These are phyloP conservation scores for Pseudomyrmex dendroicus DNA, from an alignment of 1,140 invertebrate species.

Conservation along the genomic window DNA sequence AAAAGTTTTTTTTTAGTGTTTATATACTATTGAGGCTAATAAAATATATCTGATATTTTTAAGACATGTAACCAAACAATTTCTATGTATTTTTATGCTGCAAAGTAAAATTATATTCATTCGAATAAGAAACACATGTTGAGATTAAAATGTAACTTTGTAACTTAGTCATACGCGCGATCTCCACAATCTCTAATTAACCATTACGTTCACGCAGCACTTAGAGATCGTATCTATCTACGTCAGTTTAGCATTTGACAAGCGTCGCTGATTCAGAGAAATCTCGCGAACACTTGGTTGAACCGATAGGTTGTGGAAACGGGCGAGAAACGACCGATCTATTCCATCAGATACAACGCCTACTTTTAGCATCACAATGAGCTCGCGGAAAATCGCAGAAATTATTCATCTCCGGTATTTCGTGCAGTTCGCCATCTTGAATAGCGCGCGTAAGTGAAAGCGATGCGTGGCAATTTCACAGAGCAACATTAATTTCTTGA, in stretches of 20 bases:
- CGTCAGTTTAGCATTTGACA: constrained; percentile 25
- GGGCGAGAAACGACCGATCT: constrained; percentile 6
- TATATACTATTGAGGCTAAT: background rate
- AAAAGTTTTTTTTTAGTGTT: background rate
- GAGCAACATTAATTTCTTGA: constrained; percentile 58
- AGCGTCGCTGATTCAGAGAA: constrained; percentile 9
- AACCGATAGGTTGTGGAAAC: background rate
- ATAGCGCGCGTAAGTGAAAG: constrained; percentile 48
- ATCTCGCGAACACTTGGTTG: background rate
- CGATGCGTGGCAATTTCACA: constrained; percentile 26
- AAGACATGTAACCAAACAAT: background rate
- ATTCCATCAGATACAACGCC: constrained; percentile 17
- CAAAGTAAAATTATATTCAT: background rate
- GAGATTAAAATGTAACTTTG: background rate
- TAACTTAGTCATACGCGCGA: background rate
- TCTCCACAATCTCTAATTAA: background rate
- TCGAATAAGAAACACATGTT: background rate
- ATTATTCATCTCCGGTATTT: constrained; percentile 52
- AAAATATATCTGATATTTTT: background rate
- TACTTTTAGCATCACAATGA: constrained; percentile 51
- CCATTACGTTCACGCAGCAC: background rate
- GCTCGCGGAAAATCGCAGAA: constrained; percentile 41
- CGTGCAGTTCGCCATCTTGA: background rate
- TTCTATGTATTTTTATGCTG: too few relatives aligned
- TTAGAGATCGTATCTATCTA: background rate